These are phyloP conservation scores for Thamnaconus septentrionalis DNA, from an alignment of 2,113 vertebrate genomes.

Conservation along the genomic window DNA sequence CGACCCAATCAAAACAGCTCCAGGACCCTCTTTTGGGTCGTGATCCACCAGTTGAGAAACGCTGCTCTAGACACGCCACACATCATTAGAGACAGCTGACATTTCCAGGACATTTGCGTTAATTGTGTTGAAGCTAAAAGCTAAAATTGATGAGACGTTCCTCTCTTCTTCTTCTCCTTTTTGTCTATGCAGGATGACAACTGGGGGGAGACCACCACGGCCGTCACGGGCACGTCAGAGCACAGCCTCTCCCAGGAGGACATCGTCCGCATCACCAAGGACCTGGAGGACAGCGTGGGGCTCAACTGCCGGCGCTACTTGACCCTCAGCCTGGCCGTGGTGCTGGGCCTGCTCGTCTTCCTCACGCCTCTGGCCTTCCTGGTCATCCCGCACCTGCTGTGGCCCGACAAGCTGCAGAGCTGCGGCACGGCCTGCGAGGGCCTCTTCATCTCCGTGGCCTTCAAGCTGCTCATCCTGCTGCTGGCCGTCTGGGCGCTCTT, in stretches of 20 bases:
- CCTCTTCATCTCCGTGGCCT: constrained; percentile 93
- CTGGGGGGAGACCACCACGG: constrained; percentile 97
- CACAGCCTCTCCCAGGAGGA: constrained; percentile 97
- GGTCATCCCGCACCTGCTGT: constrained; percentile 88
- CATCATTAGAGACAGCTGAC: background rate
- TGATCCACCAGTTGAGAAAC: too few species aligned
- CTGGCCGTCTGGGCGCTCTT: constrained; percentile 95
- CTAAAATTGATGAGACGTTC: background rate
- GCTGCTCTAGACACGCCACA: too few species aligned
- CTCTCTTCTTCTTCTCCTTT: background rate
- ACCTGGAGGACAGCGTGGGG: constrained; percentile 87
- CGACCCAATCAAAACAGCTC: too few species aligned
- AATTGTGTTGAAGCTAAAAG: background rate
- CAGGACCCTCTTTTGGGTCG: too few species aligned
- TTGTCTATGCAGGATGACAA: constrained; percentile 86
- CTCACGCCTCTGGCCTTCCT: constrained; percentile 94
- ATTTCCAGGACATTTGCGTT: background rate
- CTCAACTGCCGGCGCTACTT: constrained; percentile 87
- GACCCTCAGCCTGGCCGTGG: constrained; percentile 79
- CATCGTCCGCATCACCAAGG: constrained; percentile 90
- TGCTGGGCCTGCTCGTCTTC: constrained; percentile 88
- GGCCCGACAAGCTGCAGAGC: constrained; percentile 85
- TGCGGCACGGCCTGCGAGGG: constrained; percentile 95
- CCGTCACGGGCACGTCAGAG: constrained; percentile 94
- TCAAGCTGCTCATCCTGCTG: constrained; percentile 93